Evolutionary conservation across 2,797 vertebrate species (phyloP).

Genomic region (Lacerta agilis): DNA sequence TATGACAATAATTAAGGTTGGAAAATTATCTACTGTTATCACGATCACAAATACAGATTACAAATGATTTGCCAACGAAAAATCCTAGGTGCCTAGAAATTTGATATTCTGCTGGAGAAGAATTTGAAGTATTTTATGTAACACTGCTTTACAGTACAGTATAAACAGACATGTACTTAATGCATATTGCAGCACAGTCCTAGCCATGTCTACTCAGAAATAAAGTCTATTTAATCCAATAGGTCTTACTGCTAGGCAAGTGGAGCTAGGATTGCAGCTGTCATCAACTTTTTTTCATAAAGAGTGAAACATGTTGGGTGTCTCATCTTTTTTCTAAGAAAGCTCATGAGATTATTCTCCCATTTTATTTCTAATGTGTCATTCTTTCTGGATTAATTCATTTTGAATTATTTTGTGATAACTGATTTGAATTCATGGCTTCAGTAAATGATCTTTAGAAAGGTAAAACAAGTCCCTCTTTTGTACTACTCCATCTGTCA

Average conservation of each 20-base stretch:
- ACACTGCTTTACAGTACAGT: neutral
- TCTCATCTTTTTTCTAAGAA: neutral
- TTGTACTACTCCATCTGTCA: neutral
- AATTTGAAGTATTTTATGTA: neutral
- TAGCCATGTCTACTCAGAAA: too few relatives aligned
- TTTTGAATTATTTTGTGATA: neutral
- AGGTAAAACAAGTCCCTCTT: neutral
- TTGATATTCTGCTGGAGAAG: neutral
- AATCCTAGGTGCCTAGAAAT: neutral
- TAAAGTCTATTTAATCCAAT: too few relatives aligned
- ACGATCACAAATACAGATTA: neutral
- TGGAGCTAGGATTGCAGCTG: neutral
- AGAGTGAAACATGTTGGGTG: neutral
- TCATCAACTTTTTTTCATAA: neutral
- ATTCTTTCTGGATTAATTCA: neutral
- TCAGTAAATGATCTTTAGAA: slow-evolving; percentile 1
- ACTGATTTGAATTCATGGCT: neutral
- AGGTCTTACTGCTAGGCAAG: neutral
- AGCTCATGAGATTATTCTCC: neutral
- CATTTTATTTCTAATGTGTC: neutral
- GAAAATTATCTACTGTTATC: neutral
- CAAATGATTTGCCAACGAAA: neutral
- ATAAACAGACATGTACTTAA: neutral
- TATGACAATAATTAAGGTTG: neutral
- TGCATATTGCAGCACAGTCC: neutral